phyloP scores from a whole-genome alignment of 2,113 vertebrate genomes.

The Dinomys branickii region DNA sequence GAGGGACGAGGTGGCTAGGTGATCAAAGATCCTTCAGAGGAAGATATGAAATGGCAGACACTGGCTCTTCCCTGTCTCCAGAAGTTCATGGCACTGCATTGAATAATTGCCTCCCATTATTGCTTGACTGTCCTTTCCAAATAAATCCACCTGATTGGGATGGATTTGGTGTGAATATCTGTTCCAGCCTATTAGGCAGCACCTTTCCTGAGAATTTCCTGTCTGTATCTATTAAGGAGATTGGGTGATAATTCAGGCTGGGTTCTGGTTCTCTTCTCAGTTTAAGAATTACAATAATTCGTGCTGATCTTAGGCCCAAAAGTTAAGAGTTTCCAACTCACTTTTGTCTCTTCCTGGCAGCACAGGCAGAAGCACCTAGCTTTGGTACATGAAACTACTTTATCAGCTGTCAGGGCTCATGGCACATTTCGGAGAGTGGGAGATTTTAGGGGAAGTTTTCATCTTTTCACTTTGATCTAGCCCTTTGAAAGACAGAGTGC shows the following conservation, averaged over 20 bases:
- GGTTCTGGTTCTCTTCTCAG: constrained; percentile 82
- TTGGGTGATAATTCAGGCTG: constrained; percentile 84
- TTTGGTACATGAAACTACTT: not conserved
- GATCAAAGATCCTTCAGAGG: constrained; percentile 63
- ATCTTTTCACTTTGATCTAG: not conserved
- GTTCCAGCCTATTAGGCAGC: constrained; percentile 86
- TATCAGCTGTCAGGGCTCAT: not conserved
- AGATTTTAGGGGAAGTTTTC: not conserved
- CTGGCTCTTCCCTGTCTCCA: constrained; percentile 68
- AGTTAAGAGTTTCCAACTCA: constrained; percentile 69
- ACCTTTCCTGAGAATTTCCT: constrained; percentile 85
- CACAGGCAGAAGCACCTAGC: not conserved
- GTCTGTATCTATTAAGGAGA: constrained; percentile 86
- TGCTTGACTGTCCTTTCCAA: constrained; percentile 81
- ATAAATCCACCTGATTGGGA: constrained; percentile 85
- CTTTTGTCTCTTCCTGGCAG: constrained; percentile 63
- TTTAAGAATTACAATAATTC: constrained; percentile 85
- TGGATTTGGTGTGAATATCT: constrained; percentile 84
- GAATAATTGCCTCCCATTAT: constrained; percentile 78
- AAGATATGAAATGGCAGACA: constrained; percentile 49
- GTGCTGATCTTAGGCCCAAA: constrained; percentile 50
- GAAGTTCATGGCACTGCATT: constrained; percentile 71
- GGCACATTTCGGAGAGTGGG: not conserved
- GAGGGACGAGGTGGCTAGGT: not conserved
- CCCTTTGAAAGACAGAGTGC: not conserved